These are phyloP conservation scores for Eurois occulta DNA, from an alignment of 2,888 invertebrate species.

Conservation along the genomic window DNA sequence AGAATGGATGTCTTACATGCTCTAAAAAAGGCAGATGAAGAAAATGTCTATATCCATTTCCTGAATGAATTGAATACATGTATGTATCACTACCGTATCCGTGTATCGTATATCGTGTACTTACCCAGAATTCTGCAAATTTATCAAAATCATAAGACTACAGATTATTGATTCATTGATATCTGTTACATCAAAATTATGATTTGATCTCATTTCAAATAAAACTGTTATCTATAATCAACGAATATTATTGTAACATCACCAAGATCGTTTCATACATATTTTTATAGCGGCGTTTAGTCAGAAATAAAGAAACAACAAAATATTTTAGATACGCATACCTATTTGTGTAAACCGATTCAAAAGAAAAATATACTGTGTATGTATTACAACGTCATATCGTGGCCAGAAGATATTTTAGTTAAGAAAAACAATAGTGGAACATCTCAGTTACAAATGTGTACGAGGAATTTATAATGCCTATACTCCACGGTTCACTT, in stretches of 20 bases:
- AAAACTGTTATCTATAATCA: constrained; percentile 34
- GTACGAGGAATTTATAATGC: constrained; percentile 2
- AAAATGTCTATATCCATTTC: too few species aligned
- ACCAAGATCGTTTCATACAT: constrained; percentile 20
- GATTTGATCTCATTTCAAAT: constrained; percentile 43
- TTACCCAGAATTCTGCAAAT: not conserved
- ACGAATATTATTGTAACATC: constrained; percentile 45
- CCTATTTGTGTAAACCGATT: constrained; percentile 45
- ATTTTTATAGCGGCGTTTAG: constrained; percentile 50
- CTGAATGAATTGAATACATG: too few species aligned
- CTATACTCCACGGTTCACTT: not conserved
- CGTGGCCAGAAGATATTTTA: constrained; percentile 36
- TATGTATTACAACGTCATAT: constrained; percentile 25
- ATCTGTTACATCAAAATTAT: constrained; percentile 17
- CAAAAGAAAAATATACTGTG: constrained; percentile 48
- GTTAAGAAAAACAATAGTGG: constrained; percentile 33
- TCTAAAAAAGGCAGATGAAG: too few species aligned
- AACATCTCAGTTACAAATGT: constrained; percentile 15
- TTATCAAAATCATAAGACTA: constrained; percentile 18
- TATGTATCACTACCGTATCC: too few species aligned
- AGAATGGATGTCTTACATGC: too few species aligned
- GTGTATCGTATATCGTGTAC: too few species aligned
- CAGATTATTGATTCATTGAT: not conserved
- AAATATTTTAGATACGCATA: constrained; percentile 37
- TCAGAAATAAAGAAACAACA: constrained; percentile 35